These are phyloP conservation scores for Catocala sponsa DNA, from an alignment of 2,888 invertebrate species.

Conservation along the genomic window DNA sequence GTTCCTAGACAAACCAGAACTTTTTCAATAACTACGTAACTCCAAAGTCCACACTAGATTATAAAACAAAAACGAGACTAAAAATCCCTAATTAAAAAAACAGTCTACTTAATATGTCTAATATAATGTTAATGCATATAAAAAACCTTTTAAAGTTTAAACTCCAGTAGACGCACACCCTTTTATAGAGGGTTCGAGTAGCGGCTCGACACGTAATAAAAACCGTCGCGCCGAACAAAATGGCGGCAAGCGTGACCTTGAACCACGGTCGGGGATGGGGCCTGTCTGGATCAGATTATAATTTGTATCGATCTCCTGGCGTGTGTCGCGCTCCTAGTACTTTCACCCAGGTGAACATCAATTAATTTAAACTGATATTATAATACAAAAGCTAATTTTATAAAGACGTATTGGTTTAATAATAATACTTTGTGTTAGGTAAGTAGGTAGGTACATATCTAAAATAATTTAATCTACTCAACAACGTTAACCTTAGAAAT, in stretches of 20 bases:
- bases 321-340: constrained; percentile 24
- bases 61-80: not conserved
- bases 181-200: constrained; percentile 39
- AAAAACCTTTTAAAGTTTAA: constrained; percentile 37
- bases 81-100: not conserved
- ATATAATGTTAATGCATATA: constrained; percentile 16
- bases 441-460: too few relatives aligned
- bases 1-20: not conserved
- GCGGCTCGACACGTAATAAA: constrained; percentile 47
- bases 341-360: constrained; percentile 36
- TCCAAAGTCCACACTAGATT: constrained; percentile 9
- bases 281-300: constrained; percentile 66
- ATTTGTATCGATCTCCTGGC: constrained; percentile 41
- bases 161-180: constrained; percentile 35
- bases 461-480: too few relatives aligned
- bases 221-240: constrained; percentile 54
- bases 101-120: constrained; percentile 18
- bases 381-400: too few relatives aligned
- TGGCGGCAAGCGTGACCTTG: constrained; percentile 69
- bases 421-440: too few relatives aligned
- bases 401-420: too few relatives aligned
- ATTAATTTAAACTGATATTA: not conserved
- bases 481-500: too few relatives aligned
- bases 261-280: constrained; percentile 54
- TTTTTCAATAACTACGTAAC: not conserved